Base-by-base conservation (phyloP, 2,888 invertebrate genomes). In the Anarsia innoxiella region DNA sequence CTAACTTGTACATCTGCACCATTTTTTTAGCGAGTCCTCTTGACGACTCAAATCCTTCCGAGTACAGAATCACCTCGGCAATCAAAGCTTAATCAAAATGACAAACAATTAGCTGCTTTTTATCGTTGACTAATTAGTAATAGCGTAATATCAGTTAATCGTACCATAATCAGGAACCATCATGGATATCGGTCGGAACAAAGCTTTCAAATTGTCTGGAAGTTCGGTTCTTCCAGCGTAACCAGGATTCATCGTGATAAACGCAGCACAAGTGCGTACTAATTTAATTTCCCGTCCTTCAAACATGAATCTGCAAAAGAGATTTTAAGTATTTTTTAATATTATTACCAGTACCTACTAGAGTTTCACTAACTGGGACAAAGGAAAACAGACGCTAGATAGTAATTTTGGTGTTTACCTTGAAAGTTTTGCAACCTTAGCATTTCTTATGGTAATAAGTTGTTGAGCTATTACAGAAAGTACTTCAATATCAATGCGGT, bases 211-310 rank as follows among this genome's bases (percentile, higher is more conserved):
- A 70, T 95, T 96, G 58, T 95, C 95, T 0, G 96, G 95, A 26
- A 96, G 73, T 64, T 95, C 95, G 0, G 95, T 95, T 40, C 95
- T 87, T 0, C 95, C 95, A 1, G 95, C 95, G 63, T 95, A 95
- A 1, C 95, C 95, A 0, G 95, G 95, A 77, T 95, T 95, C 95
- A 96, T 96, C 0, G 95, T 95, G 48, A 95, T 93, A 57, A 95
- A 95, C 0, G 94, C 91, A 0, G 94, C 93, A 57, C 95, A 95
- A 1, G 91, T 90, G 44, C 87, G 89, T 0, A 93, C 89, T 16
- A 95, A 70, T 62, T 92, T 94, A 34, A 96, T 95, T 75, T 93
- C 94, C 2, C 94, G 88, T 0, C 95, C 95, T 74, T 96, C 95
- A 71, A 96, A 96, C 88, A 94, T 90, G 58, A 96, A 95, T 53